Percentiles rank a stretch among this genome's conserved stretches.
phyloP scores from a whole-genome alignment of 2,113 vertebrate genomes.

The Cettia cetti region DNA sequence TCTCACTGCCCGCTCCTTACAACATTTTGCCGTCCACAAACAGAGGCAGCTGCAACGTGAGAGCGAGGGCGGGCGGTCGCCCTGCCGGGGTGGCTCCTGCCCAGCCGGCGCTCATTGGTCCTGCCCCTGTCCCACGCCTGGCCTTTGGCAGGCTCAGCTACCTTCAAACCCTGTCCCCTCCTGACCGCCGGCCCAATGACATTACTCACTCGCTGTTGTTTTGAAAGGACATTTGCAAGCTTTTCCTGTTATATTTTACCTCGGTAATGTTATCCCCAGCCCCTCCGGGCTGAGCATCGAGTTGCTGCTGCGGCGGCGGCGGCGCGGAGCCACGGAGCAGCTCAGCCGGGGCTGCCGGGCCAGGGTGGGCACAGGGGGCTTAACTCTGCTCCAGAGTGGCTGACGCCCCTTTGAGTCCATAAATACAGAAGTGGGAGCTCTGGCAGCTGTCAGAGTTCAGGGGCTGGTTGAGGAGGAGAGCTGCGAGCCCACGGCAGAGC shows the following conservation, averaged over 20 bases:
- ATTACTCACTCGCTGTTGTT: slow-evolving; percentile 31
- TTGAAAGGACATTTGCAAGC: slow-evolving; percentile 56
- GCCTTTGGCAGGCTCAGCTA: slow-evolving; percentile 26
- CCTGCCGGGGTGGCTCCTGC: slow-evolving; percentile 54
- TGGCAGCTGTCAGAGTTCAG: background rate
- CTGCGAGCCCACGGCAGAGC: background rate
- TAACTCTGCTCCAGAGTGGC: fast-evolving
- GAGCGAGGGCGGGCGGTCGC: slow-evolving; percentile 17
- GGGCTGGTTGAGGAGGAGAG: background rate
- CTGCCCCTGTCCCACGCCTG: slow-evolving; percentile 13
- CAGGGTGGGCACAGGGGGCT: background rate
- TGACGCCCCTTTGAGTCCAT: background rate
- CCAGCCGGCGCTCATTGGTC: slow-evolving; percentile 47
- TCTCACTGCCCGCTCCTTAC: slow-evolving; percentile 24
- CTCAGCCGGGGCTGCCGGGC: background rate
- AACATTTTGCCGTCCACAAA: slow-evolving; percentile 20
- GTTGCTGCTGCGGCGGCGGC: background rate
- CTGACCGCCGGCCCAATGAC: slow-evolving; percentile 57
- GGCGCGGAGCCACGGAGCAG: background rate
- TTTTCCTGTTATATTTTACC: slow-evolving; percentile 66
- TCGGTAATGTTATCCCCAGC: slow-evolving; percentile 42
- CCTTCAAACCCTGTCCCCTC: slow-evolving; percentile 39
- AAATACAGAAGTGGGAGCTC: background rate
- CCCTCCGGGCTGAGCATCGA: slow-evolving; percentile 22
- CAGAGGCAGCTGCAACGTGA: slow-evolving; percentile 58